A percentile compares a stretch with the other conserved stretches of the same genome.
phyloP scores from a whole-genome alignment of 1,140 invertebrate species.

The Uloborus diversus region DNA sequence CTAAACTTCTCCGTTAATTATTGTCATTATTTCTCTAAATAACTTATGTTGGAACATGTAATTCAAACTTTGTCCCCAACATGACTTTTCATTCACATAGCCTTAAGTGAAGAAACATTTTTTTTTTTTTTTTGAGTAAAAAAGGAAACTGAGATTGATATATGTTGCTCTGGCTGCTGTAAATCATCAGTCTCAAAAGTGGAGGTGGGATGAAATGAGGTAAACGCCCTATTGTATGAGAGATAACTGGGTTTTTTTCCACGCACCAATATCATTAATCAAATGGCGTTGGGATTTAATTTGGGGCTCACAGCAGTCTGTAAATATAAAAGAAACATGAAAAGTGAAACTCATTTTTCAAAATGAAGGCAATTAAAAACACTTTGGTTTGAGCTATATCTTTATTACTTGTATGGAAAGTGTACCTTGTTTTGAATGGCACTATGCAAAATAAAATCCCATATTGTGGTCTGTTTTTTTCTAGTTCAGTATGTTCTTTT shows the following conservation, averaged over 20 bases:
- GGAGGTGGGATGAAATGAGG: slow-evolving; percentile 15
- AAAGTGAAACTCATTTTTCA: slow-evolving; percentile 30
- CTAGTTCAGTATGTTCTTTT: too few species aligned
- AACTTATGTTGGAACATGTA: too few species aligned
- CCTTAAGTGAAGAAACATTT: too few species aligned
- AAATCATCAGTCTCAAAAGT: slow-evolving; percentile 3
- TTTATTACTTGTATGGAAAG: too few species aligned
- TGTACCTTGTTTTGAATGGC: too few species aligned
- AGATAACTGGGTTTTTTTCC: slow-evolving; percentile 16
- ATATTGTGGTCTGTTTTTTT: too few species aligned
- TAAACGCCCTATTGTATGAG: slow-evolving; percentile 26
- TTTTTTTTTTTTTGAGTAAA: too few species aligned
- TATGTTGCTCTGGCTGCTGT: slow-evolving; percentile 12
- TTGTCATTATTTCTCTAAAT: too few species aligned
- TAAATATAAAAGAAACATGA: not conserved
- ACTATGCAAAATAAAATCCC: too few species aligned
- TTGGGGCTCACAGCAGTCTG: not conserved
- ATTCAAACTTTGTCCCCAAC: too few species aligned
- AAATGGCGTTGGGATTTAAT: slow-evolving; percentile 12
- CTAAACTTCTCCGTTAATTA: too few species aligned
- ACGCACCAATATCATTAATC: slow-evolving; percentile 19
- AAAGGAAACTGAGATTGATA: slow-evolving; percentile 24
- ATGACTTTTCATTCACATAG: too few species aligned
- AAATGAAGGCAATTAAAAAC: slow-evolving; percentile 4
- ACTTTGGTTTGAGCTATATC: not conserved